Evolutionary conservation across 30 jellyfish, hydroid and myxozoan genomes (phyloP).

Genomic region (Aurelia aurita complex sp. Pacific): DNA sequence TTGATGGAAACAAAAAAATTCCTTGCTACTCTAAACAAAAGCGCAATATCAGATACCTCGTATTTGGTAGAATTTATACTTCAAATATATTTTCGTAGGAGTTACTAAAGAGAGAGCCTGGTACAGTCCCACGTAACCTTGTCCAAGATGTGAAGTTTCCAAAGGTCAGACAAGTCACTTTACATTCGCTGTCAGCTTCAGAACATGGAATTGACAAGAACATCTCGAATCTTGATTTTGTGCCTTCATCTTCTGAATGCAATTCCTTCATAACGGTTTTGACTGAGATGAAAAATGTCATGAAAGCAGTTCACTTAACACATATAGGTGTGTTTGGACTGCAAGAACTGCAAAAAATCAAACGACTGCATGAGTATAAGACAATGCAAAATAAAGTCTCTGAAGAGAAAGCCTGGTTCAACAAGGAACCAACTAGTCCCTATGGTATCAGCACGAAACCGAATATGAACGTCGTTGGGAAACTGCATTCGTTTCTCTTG

Average conservation of each 20-base stretch:
- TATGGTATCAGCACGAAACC: background rate
- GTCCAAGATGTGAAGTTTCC: slow-evolving; percentile 10
- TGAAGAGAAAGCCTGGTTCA: slow-evolving; percentile 12
- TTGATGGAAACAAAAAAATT: too few species aligned
- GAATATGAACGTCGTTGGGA: background rate
- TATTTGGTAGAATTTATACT: too few species aligned
- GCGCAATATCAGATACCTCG: too few species aligned
- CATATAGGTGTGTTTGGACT: background rate
- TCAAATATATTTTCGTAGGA: too few species aligned
- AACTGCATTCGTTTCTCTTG: too few species aligned
- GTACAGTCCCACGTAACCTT: background rate
- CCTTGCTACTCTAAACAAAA: too few species aligned
- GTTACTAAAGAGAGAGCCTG: too few species aligned
- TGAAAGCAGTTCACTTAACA: too few species aligned
- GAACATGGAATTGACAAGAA: slow-evolving; percentile 2
- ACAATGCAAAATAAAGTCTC: background rate
- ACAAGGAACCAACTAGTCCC: slow-evolving; percentile 1
- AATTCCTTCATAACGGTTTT: too few species aligned
- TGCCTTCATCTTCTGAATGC: background rate
- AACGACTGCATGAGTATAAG: slow-evolving; percentile 6
- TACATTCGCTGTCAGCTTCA: slow-evolving; percentile 7
- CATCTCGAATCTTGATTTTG: background rate
- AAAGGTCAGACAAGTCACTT: background rate
- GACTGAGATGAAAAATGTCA: too few species aligned
- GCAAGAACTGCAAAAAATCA: background rate